phyloP scores from a whole-genome alignment of 2,888 invertebrate species.

The Pachydiplax longipennis region DNA sequence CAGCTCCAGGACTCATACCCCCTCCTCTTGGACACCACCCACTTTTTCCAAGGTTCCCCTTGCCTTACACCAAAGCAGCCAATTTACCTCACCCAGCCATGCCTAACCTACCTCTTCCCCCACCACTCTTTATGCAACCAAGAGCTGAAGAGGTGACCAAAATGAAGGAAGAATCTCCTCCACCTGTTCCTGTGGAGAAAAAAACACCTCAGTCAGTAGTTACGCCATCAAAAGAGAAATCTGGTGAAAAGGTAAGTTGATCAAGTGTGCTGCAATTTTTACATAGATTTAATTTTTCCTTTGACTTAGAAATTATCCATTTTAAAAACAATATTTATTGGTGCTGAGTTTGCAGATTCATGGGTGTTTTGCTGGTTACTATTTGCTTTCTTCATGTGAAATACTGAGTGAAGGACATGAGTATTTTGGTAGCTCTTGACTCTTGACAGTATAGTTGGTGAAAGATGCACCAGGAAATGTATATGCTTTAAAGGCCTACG shows the following conservation, averaged over 20 bases:
- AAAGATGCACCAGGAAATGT: too few relatives aligned
- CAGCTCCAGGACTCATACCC: constrained; percentile 66
- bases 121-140: constrained; percentile 60
- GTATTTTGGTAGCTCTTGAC: too few relatives aligned
- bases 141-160: constrained; percentile 47
- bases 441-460: too few relatives aligned
- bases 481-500: too few relatives aligned
- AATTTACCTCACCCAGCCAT: constrained; percentile 63
- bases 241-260: constrained; percentile 58
- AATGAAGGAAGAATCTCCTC: neutral
- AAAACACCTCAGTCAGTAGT: neutral
- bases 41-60: constrained; percentile 61
- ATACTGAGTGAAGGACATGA: too few relatives aligned
- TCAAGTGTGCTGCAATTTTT: neutral
- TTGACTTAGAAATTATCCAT: too few relatives aligned
- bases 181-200: neutral
- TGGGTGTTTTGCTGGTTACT: too few relatives aligned
- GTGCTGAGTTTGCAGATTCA: too few relatives aligned
- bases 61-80: constrained; percentile 57
- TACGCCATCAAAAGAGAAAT: constrained; percentile 13
- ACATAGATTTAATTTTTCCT: too few relatives aligned
- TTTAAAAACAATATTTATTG: too few relatives aligned
- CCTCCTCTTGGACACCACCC: constrained; percentile 64
- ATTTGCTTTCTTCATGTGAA: too few relatives aligned
- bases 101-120: constrained; percentile 66